phyloP scores from a whole-genome alignment of 2,797 vertebrate genomes.

The Rachycentron canadum region DNA sequence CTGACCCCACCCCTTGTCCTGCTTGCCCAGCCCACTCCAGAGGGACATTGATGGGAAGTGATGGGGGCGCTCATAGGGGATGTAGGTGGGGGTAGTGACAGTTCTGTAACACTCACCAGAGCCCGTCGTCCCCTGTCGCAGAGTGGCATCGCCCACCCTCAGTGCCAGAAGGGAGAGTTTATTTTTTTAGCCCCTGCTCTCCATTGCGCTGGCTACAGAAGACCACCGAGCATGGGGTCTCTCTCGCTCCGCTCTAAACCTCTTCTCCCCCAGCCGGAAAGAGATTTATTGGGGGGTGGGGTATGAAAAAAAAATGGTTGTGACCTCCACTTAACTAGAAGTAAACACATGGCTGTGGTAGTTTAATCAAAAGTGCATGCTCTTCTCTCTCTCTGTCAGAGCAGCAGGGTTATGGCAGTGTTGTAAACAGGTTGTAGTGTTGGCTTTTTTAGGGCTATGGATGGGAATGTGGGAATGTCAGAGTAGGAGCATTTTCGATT shows the following conservation, averaged over 20 bases:
- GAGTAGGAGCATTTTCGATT: not conserved
- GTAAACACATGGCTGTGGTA: slow-evolving; percentile 79
- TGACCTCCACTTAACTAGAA: slow-evolving; percentile 82
- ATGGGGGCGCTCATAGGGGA: slow-evolving; percentile 55
- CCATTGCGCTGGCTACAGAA: slow-evolving; percentile 83
- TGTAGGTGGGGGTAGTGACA: slow-evolving; percentile 86
- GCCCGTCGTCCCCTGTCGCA: slow-evolving; percentile 84
- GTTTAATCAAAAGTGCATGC: slow-evolving; percentile 79
- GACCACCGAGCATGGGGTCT: slow-evolving; percentile 92
- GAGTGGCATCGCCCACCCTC: slow-evolving; percentile 97
- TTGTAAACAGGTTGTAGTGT: slow-evolving; percentile 60
- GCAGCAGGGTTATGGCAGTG: slow-evolving; percentile 60
- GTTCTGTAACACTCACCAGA: slow-evolving; percentile 96
- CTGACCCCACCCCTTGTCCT: slow-evolving; percentile 66
- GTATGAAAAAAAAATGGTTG: slow-evolving; percentile 71
- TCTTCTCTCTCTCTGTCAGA: slow-evolving; percentile 66
- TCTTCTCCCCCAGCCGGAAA: slow-evolving; percentile 70
- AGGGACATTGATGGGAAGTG: slow-evolving; percentile 70
- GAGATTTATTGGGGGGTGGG: slow-evolving; percentile 79
- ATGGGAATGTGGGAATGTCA: slow-evolving; percentile 39
- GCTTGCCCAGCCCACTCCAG: slow-evolving; percentile 65
- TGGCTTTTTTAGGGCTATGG: slow-evolving; percentile 8
- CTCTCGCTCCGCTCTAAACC: slow-evolving; percentile 64
- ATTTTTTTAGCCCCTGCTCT: slow-evolving; percentile 93
- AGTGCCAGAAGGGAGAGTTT: slow-evolving; percentile 94